Evolutionary conservation across 2,797 vertebrate genomes (phyloP), one percentile per base, ranked within the genome.

Genomic region (Geotrypetes seraphini): DNA sequence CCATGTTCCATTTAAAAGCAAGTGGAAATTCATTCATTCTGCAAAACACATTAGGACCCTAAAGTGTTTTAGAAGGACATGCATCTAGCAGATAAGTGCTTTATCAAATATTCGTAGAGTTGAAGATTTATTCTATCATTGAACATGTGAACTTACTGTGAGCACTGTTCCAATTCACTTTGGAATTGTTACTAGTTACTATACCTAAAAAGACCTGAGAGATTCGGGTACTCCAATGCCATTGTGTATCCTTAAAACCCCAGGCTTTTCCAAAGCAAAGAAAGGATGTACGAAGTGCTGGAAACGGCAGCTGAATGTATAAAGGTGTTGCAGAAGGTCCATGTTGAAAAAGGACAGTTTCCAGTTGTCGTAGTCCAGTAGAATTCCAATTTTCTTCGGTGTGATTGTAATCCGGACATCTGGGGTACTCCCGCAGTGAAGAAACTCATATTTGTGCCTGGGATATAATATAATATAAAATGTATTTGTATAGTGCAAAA

Each of bases 381-480:
- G 73, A 50, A 97, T 45, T 5, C 94, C 95, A 7, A 96, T 78
- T 34, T 79, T 71, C 50, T 52, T 40, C 0, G 92, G 90, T 3
- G 85, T 66, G 24, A 91, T 43, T 0, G 92, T 96, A 32, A 96
- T 83, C 58, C 89, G 82, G 42, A 97, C 53, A 32, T 97, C 94
- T 7, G 93, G 90, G 7, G 86, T 88, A 68, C 52, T 80, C 6
- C 86, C 82, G 0, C 71, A 79, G 63, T 96, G 89, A 36, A 95
- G 80, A 53, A 97, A 95, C 64, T 93, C 90, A 0, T 87, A 95
- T 57, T 84, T 89, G 33, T 93, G 92, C 59, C 93, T 97, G 46
- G 19, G 60, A 55, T n/a, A n/a, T n/a, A n/a, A n/a, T n/a, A n/a
- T n/a, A n/a, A n/a, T n/a, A n/a, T n/a, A n/a, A n/a, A n/a, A n/a